phyloP scores from a whole-genome alignment of 2,113 vertebrate species.

The Corynorhinus townsendii region DNA sequence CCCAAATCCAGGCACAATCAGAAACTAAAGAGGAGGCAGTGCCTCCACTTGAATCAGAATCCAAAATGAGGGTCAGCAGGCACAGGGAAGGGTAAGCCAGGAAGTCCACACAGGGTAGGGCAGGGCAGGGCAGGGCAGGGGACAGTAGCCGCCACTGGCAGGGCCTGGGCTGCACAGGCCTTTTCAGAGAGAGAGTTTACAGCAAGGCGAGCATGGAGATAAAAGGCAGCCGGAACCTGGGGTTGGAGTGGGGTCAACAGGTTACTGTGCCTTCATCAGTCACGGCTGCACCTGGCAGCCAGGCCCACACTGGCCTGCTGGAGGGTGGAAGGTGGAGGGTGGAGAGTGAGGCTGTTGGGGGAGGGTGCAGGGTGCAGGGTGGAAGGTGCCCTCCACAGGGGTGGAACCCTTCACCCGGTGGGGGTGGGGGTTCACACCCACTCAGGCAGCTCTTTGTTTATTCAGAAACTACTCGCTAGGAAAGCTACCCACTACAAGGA shows the following conservation, averaged over 20 bases:
- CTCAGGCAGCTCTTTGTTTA: not conserved
- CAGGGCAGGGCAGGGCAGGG: not conserved
- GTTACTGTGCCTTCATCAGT: constrained; percentile 42
- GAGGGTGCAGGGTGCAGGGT: not conserved
- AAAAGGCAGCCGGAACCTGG: constrained; percentile 57
- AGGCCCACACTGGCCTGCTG: not conserved
- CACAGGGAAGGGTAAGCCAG: not conserved
- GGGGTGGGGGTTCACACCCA: not conserved
- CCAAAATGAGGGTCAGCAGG: constrained; percentile 30
- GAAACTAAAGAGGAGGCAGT: not conserved
- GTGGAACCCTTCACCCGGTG: not conserved
- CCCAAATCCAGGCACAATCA: constrained; percentile 12
- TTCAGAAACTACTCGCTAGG: not conserved
- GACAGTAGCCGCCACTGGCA: not conserved
- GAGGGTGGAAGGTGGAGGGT: not conserved
- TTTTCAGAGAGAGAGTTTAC: not conserved
- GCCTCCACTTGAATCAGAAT: constrained; percentile 32
- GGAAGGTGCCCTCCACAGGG: too few relatives aligned
- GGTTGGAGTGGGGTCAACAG: constrained; percentile 40
- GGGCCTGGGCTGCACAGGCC: not conserved
- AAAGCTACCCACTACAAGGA: not conserved
- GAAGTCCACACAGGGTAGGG: not conserved
- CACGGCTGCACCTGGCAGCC: constrained; percentile 65
- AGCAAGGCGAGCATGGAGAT: not conserved
- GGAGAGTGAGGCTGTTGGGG: too few relatives aligned